Base-by-base conservation (phyloP, 1,140 invertebrate species). In the Battus philenor region DNA sequence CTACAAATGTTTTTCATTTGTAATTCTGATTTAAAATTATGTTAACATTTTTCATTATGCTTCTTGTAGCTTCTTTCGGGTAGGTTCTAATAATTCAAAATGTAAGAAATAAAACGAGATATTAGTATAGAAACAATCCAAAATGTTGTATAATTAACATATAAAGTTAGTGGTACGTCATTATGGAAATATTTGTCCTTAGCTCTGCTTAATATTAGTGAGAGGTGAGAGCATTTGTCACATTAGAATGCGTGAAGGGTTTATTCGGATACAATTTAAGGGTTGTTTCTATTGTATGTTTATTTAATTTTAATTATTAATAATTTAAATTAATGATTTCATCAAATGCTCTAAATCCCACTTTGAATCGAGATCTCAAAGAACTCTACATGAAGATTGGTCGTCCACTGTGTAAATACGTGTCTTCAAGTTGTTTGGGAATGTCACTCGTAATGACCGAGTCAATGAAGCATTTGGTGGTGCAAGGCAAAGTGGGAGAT, bases 1-100 rank as follows among this genome's bases (percentile, higher is more conserved):
- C 43, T 46, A 41, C 36, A 39, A 39, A 39, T 39, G 34, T 39
- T 26, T 39, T 33, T 15, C 49, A 16, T 46, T 17, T 51, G 33
- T 50, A 39, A 44, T 47, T 32, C 32, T 22, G 17, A n/a, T 30
- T 30, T 22, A 36, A 36, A 36, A 10, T 17, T 38, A 36, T 18
- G 22, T n/a, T n/a, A n/a, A n/a, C n/a, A n/a, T n/a, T n/a, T n/a
- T n/a, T n/a, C n/a, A n/a, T n/a, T n/a, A n/a, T n/a, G n/a, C n/a
- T n/a, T n/a, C n/a, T n/a, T n/a, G n/a, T n/a, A n/a, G n/a, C n/a
- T n/a, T n/a, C n/a, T n/a, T n/a, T n/a, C n/a, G n/a, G n/a, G n/a
- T n/a, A n/a, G n/a, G n/a, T n/a, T n/a, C n/a, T n/a, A n/a, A n/a
- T n/a, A n/a, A n/a, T n/a, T n/a, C n/a, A n/a, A n/a, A n/a, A n/a